Evolutionary conservation across 2,113 vertebrate species (phyloP), one percentile per base, ranked within the genome.

Genomic region (Erythrocercus mccallii): DNA sequence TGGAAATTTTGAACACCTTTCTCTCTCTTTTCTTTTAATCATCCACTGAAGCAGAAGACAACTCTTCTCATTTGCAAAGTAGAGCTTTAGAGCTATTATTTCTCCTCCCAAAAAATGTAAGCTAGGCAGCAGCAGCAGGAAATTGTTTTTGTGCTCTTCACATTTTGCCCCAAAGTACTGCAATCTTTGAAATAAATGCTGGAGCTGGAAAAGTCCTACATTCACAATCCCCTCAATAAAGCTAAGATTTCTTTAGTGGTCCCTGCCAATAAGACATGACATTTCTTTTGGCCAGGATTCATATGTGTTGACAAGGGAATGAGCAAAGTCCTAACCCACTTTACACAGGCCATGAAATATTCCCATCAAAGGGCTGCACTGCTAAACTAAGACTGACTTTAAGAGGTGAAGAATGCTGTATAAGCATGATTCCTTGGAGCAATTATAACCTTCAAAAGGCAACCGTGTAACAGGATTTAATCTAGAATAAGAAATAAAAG

Each of bases 401-500:
- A 51, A 71, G 56, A 60, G 60, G 35, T 90, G 68, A 93, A 80
- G 62, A 91, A 94, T 90, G 80, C 79, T 93, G 62, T 27, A 50
- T 58, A 70, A 93, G 71, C 76, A 62, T 14, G 31, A 68, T 47
- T 64, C 83, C 76, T 92, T 66, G 42, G 72, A 88, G 72, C 77
- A 78, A 79, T 94, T 88, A 72, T 81, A 86, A 77, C 92, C 90
- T 92, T 91, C 80, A 81, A 66, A 91, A 95, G 64, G 51, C 82
- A 93, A 44, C 51, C 88, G 28, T 90, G 4, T 68, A 94, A 94
- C 69, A 92, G 91, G 91, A 94, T 88, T 95, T 92, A 27, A 54
- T 27, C 51, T 68, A 40, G 73, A 93, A 66, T 64, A 86, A 94
- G 80, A 73, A 91, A 38, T n/a, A 44, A 76, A 94, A 94, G 82